A percentile compares a stretch with the other conserved stretches of the same genome.
Evolutionary conservation across 2,113 vertebrate genomes (phyloP).

Genomic region (Ailuropoda melanoleuca): DNA sequence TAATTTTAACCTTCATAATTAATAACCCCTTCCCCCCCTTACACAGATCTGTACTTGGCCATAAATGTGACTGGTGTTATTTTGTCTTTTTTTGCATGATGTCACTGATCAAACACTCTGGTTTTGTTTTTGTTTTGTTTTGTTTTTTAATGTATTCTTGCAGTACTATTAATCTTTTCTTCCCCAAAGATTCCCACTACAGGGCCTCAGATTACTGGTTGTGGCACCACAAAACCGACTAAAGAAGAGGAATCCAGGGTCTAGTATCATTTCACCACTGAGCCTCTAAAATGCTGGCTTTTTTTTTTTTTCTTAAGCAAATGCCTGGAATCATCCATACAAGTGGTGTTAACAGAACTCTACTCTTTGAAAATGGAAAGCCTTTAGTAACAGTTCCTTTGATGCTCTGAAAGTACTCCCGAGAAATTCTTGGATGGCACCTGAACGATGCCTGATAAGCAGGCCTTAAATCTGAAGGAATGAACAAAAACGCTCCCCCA

Average conservation of each 20-base stretch:
- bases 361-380: slow-evolving; percentile 5
- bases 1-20: slow-evolving; percentile 68
- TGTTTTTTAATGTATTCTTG: slow-evolving; percentile 61
- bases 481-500: background rate
- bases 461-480: background rate
- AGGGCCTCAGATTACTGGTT: slow-evolving; percentile 69
- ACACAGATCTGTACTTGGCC: slow-evolving; percentile 49
- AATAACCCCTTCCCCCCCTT: background rate
- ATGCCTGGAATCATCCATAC: slow-evolving; percentile 15
- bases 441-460: background rate
- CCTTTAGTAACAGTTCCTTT: background rate
- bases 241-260: slow-evolving; percentile 68
- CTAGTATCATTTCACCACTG: background rate
- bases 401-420: background rate
- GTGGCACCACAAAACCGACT: slow-evolving; percentile 60
- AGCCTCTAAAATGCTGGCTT: slow-evolving; percentile 37
- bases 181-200: slow-evolving; percentile 69
- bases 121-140: slow-evolving; percentile 32
- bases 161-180: slow-evolving; percentile 72
- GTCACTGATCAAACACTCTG: slow-evolving; percentile 54
- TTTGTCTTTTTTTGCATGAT: slow-evolving; percentile 72
- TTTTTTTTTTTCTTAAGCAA: slow-evolving; percentile 12
- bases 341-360: slow-evolving; percentile 39
- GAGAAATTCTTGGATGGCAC: background rate
- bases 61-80: slow-evolving; percentile 29